Base-by-base conservation (phyloP, 2,888 invertebrate species). In the Bugulina stolonifera region DNA sequence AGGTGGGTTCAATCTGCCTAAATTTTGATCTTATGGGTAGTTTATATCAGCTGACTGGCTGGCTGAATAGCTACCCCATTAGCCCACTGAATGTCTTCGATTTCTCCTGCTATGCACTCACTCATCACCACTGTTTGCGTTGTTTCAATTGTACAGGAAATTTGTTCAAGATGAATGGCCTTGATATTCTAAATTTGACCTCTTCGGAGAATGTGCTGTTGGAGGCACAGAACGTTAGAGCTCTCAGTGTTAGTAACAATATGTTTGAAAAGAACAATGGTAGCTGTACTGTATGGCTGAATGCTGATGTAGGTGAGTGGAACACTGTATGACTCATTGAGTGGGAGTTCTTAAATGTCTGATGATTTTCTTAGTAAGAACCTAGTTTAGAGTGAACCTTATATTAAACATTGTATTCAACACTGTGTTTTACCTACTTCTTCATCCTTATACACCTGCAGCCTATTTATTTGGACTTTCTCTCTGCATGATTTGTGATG, bases 221-320 rank as follows among this genome's bases (percentile, higher is more conserved):
- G 75, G 93, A 96, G 80, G 89, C 99, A 0, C 97, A 98, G 84
- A 98, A 98, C 83, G 95, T 96, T 57, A 92, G 93, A 81, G 91
- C 76, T 25, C 77, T 83, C 71, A 80, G 79, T 35, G 75, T 84
- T 35, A 75, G 80, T 35, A 81, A 83, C 73, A 83, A 80, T 75
- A 81, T 80, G 75, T 77, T 83, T 32, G 74, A 73, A 54, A 72
- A 75, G 43, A 79, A 81, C 72, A 79, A 79, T 73, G 81, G 81
- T 5, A 77, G 78, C 2, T 82, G 82, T 14, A 79, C 54, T 29
- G 29, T 70, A 3, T 70, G 70, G 70, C 23, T 70, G 32, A 54
- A 32, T 52, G 43, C 70, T 27, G 70, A 70, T 29, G 54, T 22
- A 5, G 27, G 70, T 70, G 23, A 43, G 70, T 43, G 10, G 32